Percentiles rank a stretch among this genome's conserved stretches.
Conservation (phyloP, 1,140 invertebrate species). For the Euwallacea fornicatus region DNA sequence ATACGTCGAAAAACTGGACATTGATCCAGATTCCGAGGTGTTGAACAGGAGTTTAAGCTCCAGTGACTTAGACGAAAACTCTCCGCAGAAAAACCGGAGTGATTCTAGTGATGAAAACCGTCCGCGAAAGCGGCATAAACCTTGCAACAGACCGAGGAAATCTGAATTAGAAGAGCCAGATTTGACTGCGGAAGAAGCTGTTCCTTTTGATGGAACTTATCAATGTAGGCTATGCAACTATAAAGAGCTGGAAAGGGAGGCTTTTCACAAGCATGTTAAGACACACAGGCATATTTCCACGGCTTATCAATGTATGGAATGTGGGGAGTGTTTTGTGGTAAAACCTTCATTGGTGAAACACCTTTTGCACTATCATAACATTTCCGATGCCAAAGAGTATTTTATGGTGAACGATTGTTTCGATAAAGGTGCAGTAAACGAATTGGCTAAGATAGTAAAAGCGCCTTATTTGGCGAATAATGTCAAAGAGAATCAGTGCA, state of each 20-base stretch:
- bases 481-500: constrained; percentile 64
- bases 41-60: constrained; percentile 10
- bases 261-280: constrained; percentile 59
- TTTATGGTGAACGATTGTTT: constrained; percentile 60
- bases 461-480: constrained; percentile 52
- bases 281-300: constrained; percentile 60
- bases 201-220: constrained; percentile 54
- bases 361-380: constrained; percentile 62
- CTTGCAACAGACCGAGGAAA: constrained; percentile 7
- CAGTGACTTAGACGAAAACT: constrained; percentile 32
- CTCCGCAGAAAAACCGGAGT: constrained; percentile 26
- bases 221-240: constrained; percentile 59
- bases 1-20: constrained; percentile 25
- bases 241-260: constrained; percentile 50
- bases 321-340: constrained; percentile 68
- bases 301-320: constrained; percentile 68
- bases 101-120: constrained; percentile 25
- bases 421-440: constrained; percentile 57
- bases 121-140: constrained; percentile 39
- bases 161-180: constrained; percentile 18
- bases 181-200: constrained; percentile 44
- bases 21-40: constrained; percentile 18
- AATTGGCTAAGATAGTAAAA: constrained; percentile 52
- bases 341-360: constrained; percentile 66
- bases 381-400: constrained; percentile 61